Evolutionary conservation across 2,797 vertebrate genomes (phyloP).

Genomic region (Limosa lapponica): DNA sequence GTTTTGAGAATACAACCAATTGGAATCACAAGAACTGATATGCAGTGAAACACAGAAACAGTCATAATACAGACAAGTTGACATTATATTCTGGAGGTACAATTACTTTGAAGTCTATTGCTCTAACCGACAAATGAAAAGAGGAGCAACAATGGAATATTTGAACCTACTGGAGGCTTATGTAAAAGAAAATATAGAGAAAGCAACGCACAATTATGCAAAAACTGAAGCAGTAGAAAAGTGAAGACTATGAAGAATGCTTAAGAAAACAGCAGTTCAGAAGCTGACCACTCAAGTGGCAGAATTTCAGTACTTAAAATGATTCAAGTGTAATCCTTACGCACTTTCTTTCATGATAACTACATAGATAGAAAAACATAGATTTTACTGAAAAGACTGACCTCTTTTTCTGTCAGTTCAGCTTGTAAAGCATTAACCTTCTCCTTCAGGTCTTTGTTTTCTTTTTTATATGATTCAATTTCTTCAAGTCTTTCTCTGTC

Average conservation of each 20-base stretch:
- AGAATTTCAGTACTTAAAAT: background rate
- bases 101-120: background rate
- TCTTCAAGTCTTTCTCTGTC: conserved; percentile 96
- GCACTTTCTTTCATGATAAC: background rate
- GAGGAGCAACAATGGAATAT: background rate
- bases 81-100: background rate
- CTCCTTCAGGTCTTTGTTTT: conserved; percentile 98
- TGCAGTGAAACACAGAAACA: background rate
- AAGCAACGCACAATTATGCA: background rate
- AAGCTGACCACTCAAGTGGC: background rate
- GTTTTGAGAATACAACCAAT: background rate
- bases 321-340: background rate
- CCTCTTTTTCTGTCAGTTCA: conserved; percentile 97
- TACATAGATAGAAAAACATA: background rate
- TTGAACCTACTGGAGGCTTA: background rate
- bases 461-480: conserved; percentile 95
- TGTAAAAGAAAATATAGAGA: background rate
- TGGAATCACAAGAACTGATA: background rate
- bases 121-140: background rate
- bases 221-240: background rate
- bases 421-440: conserved; percentile 95
- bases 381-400: conserved; percentile 73
- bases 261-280: background rate
- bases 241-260: background rate
- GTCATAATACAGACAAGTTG: background rate